phyloP scores from a whole-genome alignment of 2,113 vertebrate genomes.

The Anoplopoma fimbria region DNA sequence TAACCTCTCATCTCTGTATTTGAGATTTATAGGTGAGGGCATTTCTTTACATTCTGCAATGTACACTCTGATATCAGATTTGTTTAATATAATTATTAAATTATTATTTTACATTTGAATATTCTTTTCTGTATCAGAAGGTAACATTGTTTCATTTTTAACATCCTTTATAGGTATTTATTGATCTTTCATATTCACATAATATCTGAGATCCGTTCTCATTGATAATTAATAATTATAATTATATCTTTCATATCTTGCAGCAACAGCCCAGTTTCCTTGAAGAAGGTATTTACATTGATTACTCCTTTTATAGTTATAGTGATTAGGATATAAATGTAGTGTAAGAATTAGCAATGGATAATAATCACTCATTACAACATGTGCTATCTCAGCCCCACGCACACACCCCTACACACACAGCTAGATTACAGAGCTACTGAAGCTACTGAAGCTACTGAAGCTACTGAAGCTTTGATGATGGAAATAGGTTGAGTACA shows the following conservation, averaged over 20 bases:
- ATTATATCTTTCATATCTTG: neutral
- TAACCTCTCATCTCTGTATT: too few species aligned
- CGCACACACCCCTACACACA: conserved; percentile 5
- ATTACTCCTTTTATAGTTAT: neutral
- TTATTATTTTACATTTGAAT: neutral
- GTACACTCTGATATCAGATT: neutral
- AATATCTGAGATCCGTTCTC: neutral
- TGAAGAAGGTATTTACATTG: neutral
- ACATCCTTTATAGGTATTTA: neutral
- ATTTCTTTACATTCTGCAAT: neutral
- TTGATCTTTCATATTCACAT: neutral
- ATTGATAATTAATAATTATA: neutral
- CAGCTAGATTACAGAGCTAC: neutral
- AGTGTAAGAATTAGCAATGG: neutral
- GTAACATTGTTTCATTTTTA: neutral
- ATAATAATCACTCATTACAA: neutral
- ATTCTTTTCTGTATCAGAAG: neutral
- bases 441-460: too few species aligned
- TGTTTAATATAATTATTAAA: neutral
- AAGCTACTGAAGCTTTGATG: too few species aligned
- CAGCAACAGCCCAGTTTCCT: neutral
- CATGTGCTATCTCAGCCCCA: neutral
- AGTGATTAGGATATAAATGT: neutral
- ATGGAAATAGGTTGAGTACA: neutral
- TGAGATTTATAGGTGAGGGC: too few species aligned